Percentiles rank a stretch among this genome's conserved stretches.
Conservation (phyloP, 2,888 invertebrate genomes). For the Papilio demoleus region DNA sequence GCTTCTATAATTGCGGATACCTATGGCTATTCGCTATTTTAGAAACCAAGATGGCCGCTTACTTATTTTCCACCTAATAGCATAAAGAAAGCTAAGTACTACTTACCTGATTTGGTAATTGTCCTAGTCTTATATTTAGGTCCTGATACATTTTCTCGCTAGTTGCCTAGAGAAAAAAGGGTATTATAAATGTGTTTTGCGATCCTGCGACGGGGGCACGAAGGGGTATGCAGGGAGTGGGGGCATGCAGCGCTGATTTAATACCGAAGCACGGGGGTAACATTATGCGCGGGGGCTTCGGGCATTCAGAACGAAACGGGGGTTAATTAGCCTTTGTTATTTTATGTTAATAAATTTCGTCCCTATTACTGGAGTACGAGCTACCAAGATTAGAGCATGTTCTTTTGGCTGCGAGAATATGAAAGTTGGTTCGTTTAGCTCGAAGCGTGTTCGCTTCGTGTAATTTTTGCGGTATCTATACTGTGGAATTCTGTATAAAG, state of each 20-base stretch:
- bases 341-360: constrained; percentile 79
- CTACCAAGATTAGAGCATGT: constrained; percentile 26
- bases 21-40: too few relatives aligned
- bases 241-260: constrained; percentile 36
- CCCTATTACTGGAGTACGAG: constrained; percentile 53
- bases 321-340: constrained; percentile 80
- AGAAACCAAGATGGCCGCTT: too few relatives aligned
- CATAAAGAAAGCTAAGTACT: too few relatives aligned
- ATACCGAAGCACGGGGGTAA: constrained; percentile 49
- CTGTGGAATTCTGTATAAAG: background rate
- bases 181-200: constrained; percentile 30
- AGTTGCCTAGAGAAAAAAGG: background rate
- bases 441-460: constrained; percentile 17
- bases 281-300: constrained; percentile 60
- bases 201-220: background rate
- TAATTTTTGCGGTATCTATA: constrained; percentile 18
- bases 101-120: too few relatives aligned
- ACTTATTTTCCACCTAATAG: too few relatives aligned
- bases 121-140: too few relatives aligned
- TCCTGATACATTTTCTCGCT: too few relatives aligned
- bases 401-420: constrained; percentile 24
- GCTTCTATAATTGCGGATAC: too few relatives aligned
- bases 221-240: constrained; percentile 3
- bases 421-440: constrained; percentile 14
- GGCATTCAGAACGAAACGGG: constrained; percentile 51